These are phyloP conservation scores for Dipodomys merriami DNA, from an alignment of 2,113 vertebrate genomes.

Conservation along the genomic window DNA sequence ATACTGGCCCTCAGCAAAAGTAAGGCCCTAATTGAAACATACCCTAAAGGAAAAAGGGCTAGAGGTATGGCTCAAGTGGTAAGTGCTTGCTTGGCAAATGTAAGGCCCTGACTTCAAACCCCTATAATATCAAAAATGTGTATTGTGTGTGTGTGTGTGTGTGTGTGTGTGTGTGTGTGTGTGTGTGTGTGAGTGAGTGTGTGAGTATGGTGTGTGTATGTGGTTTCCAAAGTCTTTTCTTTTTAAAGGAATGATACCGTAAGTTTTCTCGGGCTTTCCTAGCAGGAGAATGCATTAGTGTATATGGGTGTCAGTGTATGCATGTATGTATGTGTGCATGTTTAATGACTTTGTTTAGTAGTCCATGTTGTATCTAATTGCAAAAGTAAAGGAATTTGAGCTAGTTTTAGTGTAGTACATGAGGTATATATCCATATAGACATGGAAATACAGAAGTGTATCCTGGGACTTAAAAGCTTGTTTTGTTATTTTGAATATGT, in stretches of 20 bases:
- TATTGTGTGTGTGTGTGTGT: too few species aligned
- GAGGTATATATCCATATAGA: too few species aligned
- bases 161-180: too few species aligned
- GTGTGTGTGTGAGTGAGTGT: too few species aligned
- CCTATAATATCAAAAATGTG: too few species aligned
- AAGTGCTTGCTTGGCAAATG: too few species aligned
- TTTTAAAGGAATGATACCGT: background rate
- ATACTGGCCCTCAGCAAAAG: too few species aligned
- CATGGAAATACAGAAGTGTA: background rate
- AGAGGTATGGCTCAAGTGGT: too few species aligned
- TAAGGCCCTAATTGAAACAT: too few species aligned
- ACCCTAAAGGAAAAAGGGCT: too few species aligned
- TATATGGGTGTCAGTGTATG: background rate
- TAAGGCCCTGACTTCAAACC: too few species aligned
- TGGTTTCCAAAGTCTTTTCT: slow-evolving; percentile 18
- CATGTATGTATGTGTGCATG: background rate
- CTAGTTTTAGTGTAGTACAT: rapidly evolving
- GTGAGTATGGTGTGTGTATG: background rate
- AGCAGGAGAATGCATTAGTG: too few species aligned
- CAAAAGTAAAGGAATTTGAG: background rate
- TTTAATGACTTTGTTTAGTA: background rate
- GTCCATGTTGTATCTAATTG: background rate
- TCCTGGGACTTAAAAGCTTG: background rate
- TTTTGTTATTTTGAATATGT: background rate
- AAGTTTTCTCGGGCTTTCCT: slow-evolving; percentile 6